Evolutionary conservation across 2,113 vertebrate genomes (phyloP).

Genomic region (Taxidea taxus): DNA sequence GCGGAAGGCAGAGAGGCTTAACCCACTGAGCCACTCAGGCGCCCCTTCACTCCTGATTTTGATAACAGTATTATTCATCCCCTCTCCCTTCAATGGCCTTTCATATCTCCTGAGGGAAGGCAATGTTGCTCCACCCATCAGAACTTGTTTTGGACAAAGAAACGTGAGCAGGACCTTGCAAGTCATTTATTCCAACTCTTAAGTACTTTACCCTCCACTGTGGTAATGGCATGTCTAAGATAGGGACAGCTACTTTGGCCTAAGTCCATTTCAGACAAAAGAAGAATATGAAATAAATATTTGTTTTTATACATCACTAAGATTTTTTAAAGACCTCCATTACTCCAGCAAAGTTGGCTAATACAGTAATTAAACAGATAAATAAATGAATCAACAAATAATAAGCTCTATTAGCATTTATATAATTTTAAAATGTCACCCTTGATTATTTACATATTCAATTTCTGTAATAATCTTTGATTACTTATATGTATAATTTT

Average conservation of each 20-base stretch:
- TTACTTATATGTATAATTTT: background rate
- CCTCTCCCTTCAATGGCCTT: background rate
- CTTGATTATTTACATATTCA: background rate
- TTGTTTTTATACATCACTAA: background rate
- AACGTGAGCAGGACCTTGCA: background rate
- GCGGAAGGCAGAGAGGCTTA: no score
- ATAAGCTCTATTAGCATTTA: background rate
- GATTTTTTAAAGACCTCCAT: background rate
- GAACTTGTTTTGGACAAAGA: background rate
- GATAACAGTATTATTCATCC: background rate
- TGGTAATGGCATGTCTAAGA: background rate
- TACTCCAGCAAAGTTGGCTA: background rate
- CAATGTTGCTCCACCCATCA: rapidly evolving
- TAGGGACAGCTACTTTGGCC: rapidly evolving
- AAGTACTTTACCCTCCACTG: background rate
- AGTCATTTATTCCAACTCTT: background rate
- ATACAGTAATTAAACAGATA: background rate
- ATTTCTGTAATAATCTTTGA: background rate
- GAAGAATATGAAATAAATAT: background rate
- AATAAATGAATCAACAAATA: background rate
- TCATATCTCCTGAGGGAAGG: background rate
- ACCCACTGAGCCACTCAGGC: no score
- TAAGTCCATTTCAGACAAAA: background rate
- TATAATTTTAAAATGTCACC: background rate
- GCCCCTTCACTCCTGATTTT: background rate